Base-by-base conservation (phyloP, 2,113 vertebrate species). In the Eretmochelys imbricata region DNA sequence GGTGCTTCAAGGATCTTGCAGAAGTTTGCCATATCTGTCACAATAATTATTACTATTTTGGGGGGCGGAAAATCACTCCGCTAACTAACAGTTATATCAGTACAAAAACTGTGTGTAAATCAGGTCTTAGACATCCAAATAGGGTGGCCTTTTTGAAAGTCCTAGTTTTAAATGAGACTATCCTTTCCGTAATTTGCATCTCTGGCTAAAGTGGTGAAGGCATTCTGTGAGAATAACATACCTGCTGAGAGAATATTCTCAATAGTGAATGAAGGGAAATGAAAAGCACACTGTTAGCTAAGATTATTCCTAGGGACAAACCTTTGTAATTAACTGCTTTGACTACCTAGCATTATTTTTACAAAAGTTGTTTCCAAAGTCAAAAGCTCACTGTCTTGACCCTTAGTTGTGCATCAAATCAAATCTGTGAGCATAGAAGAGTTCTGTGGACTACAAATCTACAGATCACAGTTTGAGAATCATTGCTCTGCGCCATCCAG, bases 341-440 rank as follows among this genome's bases (percentile, higher is more conserved):
- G 6, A 25, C 16, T 38, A 13, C 0, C 0, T n/a, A 75, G 24
- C 35, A 42, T 49, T n/a, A 24, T 0, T 0, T 3, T 24, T 59
- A 62, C 24, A 13, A 35, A 59, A 42, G 22, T 10, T 55, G 16
- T 88, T 83, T 42, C 50, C 51, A 49, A 86, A 72, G 82, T 20
- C 62, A 65, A 88, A 76, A 42, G 9, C n/a, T 88, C 48, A 25
- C 42, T 69, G 7, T 6, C 35, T 2, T 2, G 25, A 25, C 1
- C 8, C 25, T 16, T 12, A 0, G 13, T 16, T 35, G 29, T 38
- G 29, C 31, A 51, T 51, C 29, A 31, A 50, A 80, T 20, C 78
- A 51, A 50, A 19, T 80, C 29, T 51, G 35, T 35, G 49, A 29
- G 31, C 31, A 51, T 35, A 19, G 48, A 48, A 51, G 46, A 2